A percentile compares a stretch with the other conserved stretches of the same genome.
These are phyloP conservation scores for Prunella fulvescens DNA, from an alignment of 2,113 vertebrate species.

Conservation along the genomic window DNA sequence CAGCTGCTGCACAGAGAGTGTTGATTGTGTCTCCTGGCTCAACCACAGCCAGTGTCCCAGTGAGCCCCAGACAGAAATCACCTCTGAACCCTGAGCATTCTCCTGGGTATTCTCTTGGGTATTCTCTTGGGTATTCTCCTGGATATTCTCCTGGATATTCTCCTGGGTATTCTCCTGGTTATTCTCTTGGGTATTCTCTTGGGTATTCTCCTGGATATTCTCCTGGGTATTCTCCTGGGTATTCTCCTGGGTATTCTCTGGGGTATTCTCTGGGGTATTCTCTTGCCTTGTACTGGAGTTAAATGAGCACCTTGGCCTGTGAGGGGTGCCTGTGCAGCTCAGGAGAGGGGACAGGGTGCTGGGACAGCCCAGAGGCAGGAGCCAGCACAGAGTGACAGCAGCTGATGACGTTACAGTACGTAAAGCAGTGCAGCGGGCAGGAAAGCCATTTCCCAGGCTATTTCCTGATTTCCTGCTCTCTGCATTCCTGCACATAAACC, in stretches of 20 bases:
- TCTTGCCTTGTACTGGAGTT: neutral
- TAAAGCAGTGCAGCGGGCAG: conserved; percentile 51
- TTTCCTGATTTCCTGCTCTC: conserved; percentile 69
- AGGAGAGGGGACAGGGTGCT: neutral
- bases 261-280: neutral
- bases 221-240: neutral
- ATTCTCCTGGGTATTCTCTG: neutral
- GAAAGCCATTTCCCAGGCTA: conserved; percentile 58
- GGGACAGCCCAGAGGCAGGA: neutral
- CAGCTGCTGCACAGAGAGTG: neutral
- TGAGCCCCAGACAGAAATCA: neutral
- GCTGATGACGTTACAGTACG: neutral
- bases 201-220: neutral
- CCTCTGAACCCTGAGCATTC: neutral
- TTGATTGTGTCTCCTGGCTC: neutral
- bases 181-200: neutral
- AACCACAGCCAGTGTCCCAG: neutral
- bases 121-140: neutral
- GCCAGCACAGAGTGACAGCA: neutral
- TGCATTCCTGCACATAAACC: conserved; percentile 68
- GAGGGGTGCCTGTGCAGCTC: neutral
- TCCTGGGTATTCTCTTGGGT: neutral
- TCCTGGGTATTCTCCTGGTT: neutral
- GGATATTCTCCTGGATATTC: neutral
- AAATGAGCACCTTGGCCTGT: neutral